phyloP scores from a whole-genome alignment of 2,113 vertebrate species.

The Hiodon alosoides region DNA sequence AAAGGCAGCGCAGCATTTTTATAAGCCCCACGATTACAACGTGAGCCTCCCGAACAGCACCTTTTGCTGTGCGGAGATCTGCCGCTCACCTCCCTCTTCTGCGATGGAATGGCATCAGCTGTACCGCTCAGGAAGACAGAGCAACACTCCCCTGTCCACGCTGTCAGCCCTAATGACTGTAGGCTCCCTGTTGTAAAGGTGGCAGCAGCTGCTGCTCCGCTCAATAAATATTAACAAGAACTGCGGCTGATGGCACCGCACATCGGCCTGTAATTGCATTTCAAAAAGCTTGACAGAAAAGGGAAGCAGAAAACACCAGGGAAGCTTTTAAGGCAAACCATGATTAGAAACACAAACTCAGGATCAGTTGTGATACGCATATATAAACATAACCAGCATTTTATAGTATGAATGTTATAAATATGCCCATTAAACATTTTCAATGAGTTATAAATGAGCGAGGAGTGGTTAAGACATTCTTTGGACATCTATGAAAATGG shows the following conservation, averaged over 20 bases:
- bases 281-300: slow-evolving; percentile 45
- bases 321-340: background rate
- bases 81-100: too few species aligned
- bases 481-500: too few species aligned
- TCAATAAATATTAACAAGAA: slow-evolving; percentile 72
- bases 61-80: too few species aligned
- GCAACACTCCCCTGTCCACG: slow-evolving; percentile 14
- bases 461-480: too few species aligned
- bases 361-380: too few species aligned
- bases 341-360: slow-evolving; percentile 17
- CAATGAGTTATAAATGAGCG: too few species aligned
- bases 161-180: slow-evolving; percentile 55
- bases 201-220: slow-evolving; percentile 55
- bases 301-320: slow-evolving; percentile 33
- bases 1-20: slow-evolving; percentile 37
- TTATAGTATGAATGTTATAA: too few species aligned
- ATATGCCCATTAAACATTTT: too few species aligned
- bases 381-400: too few species aligned
- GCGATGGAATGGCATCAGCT: too few species aligned
- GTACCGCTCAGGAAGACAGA: background rate
- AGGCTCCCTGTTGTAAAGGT: slow-evolving; percentile 54
- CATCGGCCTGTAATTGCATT: slow-evolving; percentile 71
- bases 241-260: slow-evolving; percentile 62
- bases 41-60: too few species aligned
- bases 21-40: background rate